Base-by-base conservation (phyloP, 2,113 vertebrate genomes). In the Coturnix japonica region DNA sequence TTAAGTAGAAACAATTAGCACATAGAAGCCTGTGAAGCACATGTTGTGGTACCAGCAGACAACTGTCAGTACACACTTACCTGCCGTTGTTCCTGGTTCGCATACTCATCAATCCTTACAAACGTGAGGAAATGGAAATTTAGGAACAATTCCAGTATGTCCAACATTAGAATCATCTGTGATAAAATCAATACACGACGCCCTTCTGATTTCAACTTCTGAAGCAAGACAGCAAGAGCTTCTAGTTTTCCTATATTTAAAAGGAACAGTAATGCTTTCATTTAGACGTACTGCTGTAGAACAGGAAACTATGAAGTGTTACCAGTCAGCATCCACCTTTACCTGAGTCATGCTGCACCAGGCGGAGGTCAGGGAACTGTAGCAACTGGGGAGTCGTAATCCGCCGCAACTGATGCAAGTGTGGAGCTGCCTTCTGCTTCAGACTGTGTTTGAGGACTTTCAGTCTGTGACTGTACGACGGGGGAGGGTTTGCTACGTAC, bases 311-410 rank as follows among this genome's bases (percentile, higher is more conserved):
- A 25, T 12, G 2, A 53, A 67, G 39, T 47, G 37, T 37, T 59
- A 35, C 22, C 43, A 53, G 7, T 14, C 35, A 61, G 35, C 1
- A 7, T 7, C 31, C 60, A 31, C 23, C 46, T n/a, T 37, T 97
- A 99, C 99, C 99, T 97, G 99, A 99, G 95, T 99, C 99, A 70
- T 98, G 98, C 96, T 99, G 99, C 92, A 99, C 98, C 66, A 99
- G 95, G 37, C 98, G 98, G 75, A 98, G 96, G 96, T 99, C 99
- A 14, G 98, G 98, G 71, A 98, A 98, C 91, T 96, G 97, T 25
- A 98, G 90, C 22, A 98, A 94, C 67, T 69, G 94, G 11, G 97
- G 97, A 17, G 97, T 93, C 1, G 98, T 96, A 64, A 98, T 88
- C 53, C 64, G 91, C 8, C 96, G 98, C 89, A 99, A 96, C 73